Evolutionary conservation across 2,888 invertebrate genomes (phyloP), one percentile per base, ranked within the genome.

Genomic region (Cryptocephalus moraei): DNA sequence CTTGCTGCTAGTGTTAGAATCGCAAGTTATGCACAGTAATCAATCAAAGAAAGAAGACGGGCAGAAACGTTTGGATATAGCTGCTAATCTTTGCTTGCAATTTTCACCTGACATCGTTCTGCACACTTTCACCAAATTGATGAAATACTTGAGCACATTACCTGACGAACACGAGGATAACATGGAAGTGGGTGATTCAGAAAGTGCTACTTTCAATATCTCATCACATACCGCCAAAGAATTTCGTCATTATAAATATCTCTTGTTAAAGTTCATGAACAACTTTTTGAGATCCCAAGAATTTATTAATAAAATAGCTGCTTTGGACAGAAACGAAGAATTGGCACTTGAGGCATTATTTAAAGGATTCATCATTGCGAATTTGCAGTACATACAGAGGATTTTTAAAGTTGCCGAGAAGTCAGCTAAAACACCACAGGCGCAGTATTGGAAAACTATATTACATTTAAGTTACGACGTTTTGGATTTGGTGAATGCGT

Each of bases 361-460:
- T 62, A 84, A 87, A 66, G 69, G 76, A 32, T 72, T 87, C 9
- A 84, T 88, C 13, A 78, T 88, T 0, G 78, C 78, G 56, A 74
- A 82, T 1, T 68, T 90, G 8, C 75, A 80, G 0, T 81, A 80
- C 52, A 81, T 89, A 39, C 82, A 84, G 55, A 73, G 71, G 12
- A 77, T 83, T 9, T 79, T 81, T 1, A 79, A 78, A 53, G 74
- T 80, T 0, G 73, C 77, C 0, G 84, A 86, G 54, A 75, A 78
- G 39, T 74, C 77, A 47, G 71, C 77, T 0, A 79, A 78, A 1
- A 71, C 73, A 8, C 71, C 75, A 1, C 74, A 78, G 47, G 72
- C 73, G 1, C 87, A 87, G 62, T 93, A 87, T 64, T 91, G 91
- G 90, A 84, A 83, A 61, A 83, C 85, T 0, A 77, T 92, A 68